Percentiles rank a stretch among this genome's conserved stretches.
Evolutionary conservation across 2,888 invertebrate species (phyloP).

Genomic region (Invenusta paracnida): DNA sequence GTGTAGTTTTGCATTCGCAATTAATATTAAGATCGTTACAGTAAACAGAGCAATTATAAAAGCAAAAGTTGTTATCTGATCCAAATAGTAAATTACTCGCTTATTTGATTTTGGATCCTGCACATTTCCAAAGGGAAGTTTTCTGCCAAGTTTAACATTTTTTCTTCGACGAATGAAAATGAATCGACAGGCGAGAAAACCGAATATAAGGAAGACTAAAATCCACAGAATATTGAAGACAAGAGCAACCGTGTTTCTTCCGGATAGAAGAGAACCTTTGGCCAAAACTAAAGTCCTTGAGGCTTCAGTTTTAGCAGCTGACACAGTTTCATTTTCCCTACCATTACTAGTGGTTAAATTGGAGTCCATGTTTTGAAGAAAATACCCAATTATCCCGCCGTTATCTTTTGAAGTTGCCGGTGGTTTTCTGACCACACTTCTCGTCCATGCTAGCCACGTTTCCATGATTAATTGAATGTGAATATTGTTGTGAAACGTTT

Average conservation of each 20-base stretch:
- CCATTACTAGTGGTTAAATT: too few relatives aligned
- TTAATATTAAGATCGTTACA: neutral
- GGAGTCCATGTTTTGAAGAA: neutral
- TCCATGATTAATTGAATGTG: too few relatives aligned
- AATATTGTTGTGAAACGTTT: too few relatives aligned
- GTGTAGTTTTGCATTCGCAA: neutral
- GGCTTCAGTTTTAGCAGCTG: neutral
- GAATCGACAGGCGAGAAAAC: neutral
- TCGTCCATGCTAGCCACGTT: neutral
- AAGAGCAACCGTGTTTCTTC: neutral
- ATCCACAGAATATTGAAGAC: neutral
- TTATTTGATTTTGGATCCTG: neutral
- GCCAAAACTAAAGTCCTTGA: neutral
- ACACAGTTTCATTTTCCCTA: neutral
- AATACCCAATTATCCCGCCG: neutral
- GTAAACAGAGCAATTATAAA: neutral
- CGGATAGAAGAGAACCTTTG: neutral
- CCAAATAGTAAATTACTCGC: neutral
- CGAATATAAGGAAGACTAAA: neutral
- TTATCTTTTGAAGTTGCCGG: neutral
- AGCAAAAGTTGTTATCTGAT: neutral
- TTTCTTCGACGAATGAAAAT: neutral
- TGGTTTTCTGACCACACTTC: neutral
- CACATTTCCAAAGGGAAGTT: neutral
- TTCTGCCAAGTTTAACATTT: neutral